These are phyloP conservation scores for Sebastes elongatus DNA, from an alignment of 2,797 vertebrate genomes.

Conservation along the genomic window DNA sequence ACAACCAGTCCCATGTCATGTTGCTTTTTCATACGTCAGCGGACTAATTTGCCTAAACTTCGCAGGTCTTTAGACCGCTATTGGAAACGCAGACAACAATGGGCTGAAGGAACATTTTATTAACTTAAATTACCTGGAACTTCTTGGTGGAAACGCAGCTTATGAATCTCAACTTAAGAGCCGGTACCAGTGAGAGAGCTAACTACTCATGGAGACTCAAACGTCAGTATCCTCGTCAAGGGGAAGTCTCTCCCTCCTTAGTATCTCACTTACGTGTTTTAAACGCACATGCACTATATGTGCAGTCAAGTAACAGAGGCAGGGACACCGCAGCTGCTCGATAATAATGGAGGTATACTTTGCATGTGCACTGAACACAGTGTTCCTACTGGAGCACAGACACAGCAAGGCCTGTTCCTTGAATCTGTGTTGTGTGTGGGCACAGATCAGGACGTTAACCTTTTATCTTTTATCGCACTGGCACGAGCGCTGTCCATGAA, in stretches of 20 bases:
- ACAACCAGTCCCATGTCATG: too few species aligned
- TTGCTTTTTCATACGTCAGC: too few species aligned
- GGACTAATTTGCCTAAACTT: too few species aligned
- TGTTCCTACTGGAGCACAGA: conserved; percentile 24
- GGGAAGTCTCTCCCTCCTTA: not conserved
- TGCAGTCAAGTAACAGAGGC: not conserved
- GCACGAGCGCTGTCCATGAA: not conserved
- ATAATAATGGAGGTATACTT: not conserved
- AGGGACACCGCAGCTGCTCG: not conserved
- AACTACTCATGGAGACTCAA: not conserved
- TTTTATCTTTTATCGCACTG: not conserved
- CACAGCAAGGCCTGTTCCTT: conserved; percentile 12
- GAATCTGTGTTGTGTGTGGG: not conserved
- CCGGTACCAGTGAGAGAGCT: not conserved
- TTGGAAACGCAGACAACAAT: too few species aligned
- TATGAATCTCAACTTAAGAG: too few species aligned
- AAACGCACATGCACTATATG: not conserved
- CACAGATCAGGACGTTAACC: conserved; percentile 25
- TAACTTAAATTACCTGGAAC: too few species aligned
- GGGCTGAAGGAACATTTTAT: too few species aligned
- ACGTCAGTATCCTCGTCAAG: not conserved
- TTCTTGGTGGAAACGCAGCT: too few species aligned
- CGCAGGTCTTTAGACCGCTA: too few species aligned
- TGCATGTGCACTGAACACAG: conserved; percentile 15
- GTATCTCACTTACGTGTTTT: not conserved